phyloP scores from a whole-genome alignment of 2,888 invertebrate species.

The Timema cristinae region DNA sequence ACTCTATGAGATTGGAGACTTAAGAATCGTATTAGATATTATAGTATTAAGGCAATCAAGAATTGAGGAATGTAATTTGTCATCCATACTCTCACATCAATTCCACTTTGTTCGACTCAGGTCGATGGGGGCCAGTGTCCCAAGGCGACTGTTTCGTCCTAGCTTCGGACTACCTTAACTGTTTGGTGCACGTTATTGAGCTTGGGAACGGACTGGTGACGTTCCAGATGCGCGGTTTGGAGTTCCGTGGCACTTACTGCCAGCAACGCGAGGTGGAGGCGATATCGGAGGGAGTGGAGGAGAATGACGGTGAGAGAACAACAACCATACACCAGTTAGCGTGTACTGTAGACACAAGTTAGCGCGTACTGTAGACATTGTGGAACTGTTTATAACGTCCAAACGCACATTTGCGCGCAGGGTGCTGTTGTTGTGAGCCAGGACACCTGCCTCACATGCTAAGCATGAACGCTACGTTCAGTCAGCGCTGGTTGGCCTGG shows the following conservation, averaged over 20 bases:
- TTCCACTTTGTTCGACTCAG: slow-evolving; percentile 32
- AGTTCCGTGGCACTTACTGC: slow-evolving; percentile 98
- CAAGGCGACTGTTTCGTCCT: slow-evolving; percentile 98
- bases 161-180: slow-evolving; percentile 97
- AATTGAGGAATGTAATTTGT: neutral
- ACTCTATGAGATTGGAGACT: neutral
- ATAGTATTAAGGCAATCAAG: neutral
- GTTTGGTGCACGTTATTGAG: slow-evolving; percentile 95
- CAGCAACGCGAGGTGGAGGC: slow-evolving; percentile 99
- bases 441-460: slow-evolving; percentile 84
- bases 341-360: too few species aligned
- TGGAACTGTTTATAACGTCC: too few species aligned
- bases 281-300: slow-evolving; percentile 94
- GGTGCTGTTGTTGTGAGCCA: slow-evolving; percentile 87
- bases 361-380: too few species aligned
- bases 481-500: slow-evolving; percentile 97
- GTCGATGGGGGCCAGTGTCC: slow-evolving; percentile 92
- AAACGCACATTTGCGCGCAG: slow-evolving; percentile 41
- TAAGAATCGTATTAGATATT: neutral
- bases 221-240: slow-evolving; percentile 95
- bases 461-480: slow-evolving; percentile 95
- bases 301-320: slow-evolving; percentile 70
- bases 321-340: neutral
- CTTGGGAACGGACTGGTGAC: slow-evolving; percentile 97
- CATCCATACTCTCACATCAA: neutral